Evolutionary conservation across 2,113 vertebrate genomes (phyloP), one percentile per base, ranked within the genome.

Genomic region (Gambusia holbrooki): DNA sequence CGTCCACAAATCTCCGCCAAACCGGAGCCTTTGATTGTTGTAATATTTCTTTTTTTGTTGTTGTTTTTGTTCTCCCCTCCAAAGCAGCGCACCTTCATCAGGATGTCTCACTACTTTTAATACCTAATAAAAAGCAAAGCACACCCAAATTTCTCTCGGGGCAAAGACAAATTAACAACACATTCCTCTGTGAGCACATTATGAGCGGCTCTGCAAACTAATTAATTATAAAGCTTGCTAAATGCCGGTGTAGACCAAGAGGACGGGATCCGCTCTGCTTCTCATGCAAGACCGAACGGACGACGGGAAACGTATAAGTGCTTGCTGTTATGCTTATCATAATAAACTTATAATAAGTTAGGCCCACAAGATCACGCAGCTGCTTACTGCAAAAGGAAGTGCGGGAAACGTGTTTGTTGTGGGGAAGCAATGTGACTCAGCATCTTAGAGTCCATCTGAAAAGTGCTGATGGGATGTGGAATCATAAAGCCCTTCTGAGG

Each of bases 121-220:
- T 89, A 79, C 62, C 74, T 86, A 84, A 88, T 89, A 80, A 90
- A 90, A 92, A 89, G 82, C 81, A 79, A 69, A 70, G 65, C 70
- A 62, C 40, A 69, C 76, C 73, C 75, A 79, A 69, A 84, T 82
- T 81, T 79, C 74, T 84, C 80, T 77, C 64, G 77, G 69, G 79
- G 69, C 68, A 80, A 78, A 80, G 63, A 81, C 10, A 81, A 84
- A 88, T 83, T 74, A 85, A 79, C 48, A 68, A 79, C 83, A 79
- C 51, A 69, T 76, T 81, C 67, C 66, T 81, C 45, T 3, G 69
- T 79, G 77, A 79, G 80, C 60, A 75, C 77, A 89, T 81, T 73
- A 87, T 48, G 71, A 85, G 69, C 25, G 80, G 75, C 64, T 64
- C 60, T 62, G 72, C 66, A 84, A 84, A 40, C 22, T 48, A 84